Conservation (phyloP, 2,797 vertebrate species). For the Myiothlypis chrysogaster region DNA sequence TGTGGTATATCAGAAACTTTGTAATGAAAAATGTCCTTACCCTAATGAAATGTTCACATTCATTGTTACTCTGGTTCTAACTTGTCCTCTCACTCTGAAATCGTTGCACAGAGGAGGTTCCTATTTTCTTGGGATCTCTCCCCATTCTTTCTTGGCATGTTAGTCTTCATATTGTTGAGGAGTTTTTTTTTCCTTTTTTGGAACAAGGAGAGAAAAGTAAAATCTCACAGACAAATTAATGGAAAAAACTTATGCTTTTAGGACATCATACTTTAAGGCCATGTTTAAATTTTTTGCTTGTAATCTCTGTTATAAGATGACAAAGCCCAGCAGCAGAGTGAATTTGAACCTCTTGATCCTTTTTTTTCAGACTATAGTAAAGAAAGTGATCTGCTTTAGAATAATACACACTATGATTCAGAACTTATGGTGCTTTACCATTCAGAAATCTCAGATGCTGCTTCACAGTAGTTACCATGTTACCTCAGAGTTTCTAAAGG, state of each 20-base stretch:
- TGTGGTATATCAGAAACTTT: not conserved
- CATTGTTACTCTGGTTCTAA: not conserved
- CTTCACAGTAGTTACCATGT: not conserved
- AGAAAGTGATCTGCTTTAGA: not conserved
- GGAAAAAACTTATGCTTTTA: not conserved
- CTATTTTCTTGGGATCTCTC: not conserved
- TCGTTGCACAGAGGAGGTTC: not conserved
- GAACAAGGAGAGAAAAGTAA: not conserved
- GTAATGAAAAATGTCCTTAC: constrained; percentile 3
- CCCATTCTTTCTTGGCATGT: not conserved
- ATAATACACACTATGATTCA: not conserved
- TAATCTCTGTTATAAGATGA: not conserved
- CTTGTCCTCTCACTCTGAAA: not conserved
- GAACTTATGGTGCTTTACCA: not conserved
- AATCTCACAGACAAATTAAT: not conserved
- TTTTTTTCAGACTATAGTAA: not conserved
- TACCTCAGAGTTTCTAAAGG: not conserved
- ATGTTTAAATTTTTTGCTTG: not conserved
- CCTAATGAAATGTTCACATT: not conserved
- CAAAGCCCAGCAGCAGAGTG: not conserved
- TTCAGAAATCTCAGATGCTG: not conserved
- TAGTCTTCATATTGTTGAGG: not conserved
- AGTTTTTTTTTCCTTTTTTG: not conserved
- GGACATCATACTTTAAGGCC: not conserved
- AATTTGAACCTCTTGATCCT: not conserved